Evolutionary conservation across 2,797 vertebrate genomes (phyloP).

Genomic region (Prionace glauca): DNA sequence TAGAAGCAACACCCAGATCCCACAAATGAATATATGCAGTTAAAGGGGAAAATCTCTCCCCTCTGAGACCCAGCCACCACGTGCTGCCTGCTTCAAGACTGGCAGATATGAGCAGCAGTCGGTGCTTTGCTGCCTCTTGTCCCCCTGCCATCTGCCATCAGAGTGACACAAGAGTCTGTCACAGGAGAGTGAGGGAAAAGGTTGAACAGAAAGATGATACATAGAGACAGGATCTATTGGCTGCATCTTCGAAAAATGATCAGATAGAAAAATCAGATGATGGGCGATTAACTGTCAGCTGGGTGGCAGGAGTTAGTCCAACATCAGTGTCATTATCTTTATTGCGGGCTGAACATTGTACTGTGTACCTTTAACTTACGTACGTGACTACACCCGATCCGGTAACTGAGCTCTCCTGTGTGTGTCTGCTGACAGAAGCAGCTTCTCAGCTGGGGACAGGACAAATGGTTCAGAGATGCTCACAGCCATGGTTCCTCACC

Average conservation of each 20-base stretch:
- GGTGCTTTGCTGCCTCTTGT: neutral
- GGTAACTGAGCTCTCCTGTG: neutral
- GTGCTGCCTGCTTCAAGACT: neutral
- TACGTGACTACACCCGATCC: constrained; percentile 1
- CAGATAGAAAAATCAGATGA: neutral
- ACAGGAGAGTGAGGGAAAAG: neutral
- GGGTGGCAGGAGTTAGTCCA: neutral
- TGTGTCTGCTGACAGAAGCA: neutral
- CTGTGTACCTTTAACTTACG: neutral
- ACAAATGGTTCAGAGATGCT: neutral
- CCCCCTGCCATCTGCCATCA: neutral
- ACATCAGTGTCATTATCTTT: neutral
- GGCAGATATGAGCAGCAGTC: neutral
- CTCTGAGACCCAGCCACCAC: neutral
- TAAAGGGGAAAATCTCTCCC: neutral
- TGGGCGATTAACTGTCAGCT: neutral
- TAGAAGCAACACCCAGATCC: too few species aligned
- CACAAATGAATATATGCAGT: too few species aligned
- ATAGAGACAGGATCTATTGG: neutral
- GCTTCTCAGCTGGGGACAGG: neutral
- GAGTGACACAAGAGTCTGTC: neutral
- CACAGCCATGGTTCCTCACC: constrained; percentile 64
- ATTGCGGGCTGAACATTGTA: neutral
- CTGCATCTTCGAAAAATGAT: neutral
- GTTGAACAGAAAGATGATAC: neutral